Evolutionary conservation across 2,113 vertebrate genomes (phyloP).

Genomic region (Mungos mungo): DNA sequence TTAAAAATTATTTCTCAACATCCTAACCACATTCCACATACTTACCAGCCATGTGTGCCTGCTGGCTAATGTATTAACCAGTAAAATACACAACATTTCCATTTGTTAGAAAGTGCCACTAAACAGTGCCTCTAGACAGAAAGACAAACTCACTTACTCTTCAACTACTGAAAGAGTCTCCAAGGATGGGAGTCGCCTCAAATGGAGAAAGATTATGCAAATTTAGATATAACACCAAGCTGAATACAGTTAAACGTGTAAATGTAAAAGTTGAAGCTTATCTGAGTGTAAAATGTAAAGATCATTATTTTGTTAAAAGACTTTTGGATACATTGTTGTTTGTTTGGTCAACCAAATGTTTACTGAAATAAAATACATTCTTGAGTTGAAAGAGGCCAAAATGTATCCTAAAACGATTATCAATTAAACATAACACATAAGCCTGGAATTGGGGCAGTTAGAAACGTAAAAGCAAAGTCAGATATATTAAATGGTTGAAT

Average conservation of each 20-base stretch:
- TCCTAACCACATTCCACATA: background rate
- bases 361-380: background rate
- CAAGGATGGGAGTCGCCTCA: background rate
- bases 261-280: background rate
- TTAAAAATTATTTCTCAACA: background rate
- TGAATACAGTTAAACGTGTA: background rate
- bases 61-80: background rate
- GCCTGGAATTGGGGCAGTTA: background rate
- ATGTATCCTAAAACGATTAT: background rate
- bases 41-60: background rate
- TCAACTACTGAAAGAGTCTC: background rate
- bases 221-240: background rate
- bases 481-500: background rate
- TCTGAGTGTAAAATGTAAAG: background rate
- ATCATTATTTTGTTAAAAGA: background rate
- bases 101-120: background rate
- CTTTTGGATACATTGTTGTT: background rate
- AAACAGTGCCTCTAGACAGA: background rate
- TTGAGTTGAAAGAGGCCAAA: background rate
- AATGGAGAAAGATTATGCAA: background rate
- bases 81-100: background rate
- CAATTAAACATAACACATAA: background rate
- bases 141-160: background rate
- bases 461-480: background rate
- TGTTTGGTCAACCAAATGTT: background rate